phyloP scores from a whole-genome alignment of 1,140 invertebrate genomes.

The Lepidurus packardi region DNA sequence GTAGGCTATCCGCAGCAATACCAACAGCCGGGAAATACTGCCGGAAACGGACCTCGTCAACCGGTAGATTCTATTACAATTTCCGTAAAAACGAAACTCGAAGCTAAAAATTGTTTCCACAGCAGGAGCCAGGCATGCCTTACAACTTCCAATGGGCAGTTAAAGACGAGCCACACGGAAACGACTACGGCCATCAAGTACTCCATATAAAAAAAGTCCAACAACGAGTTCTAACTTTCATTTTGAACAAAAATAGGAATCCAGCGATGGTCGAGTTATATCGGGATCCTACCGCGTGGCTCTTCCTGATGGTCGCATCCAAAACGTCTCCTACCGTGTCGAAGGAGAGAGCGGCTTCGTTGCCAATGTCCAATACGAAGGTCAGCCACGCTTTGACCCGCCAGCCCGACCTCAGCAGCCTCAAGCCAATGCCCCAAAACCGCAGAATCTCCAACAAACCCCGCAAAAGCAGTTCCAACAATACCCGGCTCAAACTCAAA shows the following conservation, averaged over 20 bases:
- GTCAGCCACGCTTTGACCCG: background rate
- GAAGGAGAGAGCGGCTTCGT: constrained; percentile 20
- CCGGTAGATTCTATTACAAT: too few species aligned
- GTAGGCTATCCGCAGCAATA: background rate
- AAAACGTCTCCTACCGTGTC: constrained; percentile 21
- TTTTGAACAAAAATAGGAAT: constrained; percentile 16
- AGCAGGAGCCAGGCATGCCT: constrained; percentile 31
- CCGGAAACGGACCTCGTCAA: too few species aligned
- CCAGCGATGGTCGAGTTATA: constrained; percentile 30
- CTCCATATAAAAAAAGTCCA: background rate
- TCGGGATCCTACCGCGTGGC: constrained; percentile 20
- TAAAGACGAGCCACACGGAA: constrained; percentile 36
- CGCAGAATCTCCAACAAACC: background rate
- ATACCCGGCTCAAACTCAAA: background rate
- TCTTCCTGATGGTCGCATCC: constrained; percentile 4
- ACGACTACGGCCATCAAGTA: constrained; percentile 37
- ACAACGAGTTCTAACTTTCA: background rate
- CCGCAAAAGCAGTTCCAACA: background rate
- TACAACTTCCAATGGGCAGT: constrained; percentile 37
- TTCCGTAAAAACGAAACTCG: too few species aligned
- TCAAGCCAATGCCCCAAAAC: background rate
- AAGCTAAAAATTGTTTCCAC: too few species aligned
- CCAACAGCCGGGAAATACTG: background rate
- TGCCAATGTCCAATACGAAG: constrained; percentile 9
- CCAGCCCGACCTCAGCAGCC: background rate